Evolutionary conservation across 2,797 vertebrate genomes (phyloP), one percentile per base, ranked within the genome.

Genomic region (Esox masquinongy): DNA sequence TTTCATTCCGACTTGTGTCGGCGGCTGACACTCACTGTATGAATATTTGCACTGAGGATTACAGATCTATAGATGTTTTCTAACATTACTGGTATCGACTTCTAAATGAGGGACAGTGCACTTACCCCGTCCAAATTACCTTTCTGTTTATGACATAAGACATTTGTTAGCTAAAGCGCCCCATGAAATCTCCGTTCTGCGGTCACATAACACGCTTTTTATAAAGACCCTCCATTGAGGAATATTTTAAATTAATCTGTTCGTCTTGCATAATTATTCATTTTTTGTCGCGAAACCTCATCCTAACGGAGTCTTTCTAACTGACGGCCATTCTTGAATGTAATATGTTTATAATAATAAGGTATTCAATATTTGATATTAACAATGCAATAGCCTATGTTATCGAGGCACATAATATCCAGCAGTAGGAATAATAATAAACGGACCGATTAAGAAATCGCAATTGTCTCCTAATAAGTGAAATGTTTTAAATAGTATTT

Each of bases 61-160:
- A 79, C 75, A 17, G 67, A 75, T 77, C 75, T 81, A 11, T 73
- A 66, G 63, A 79, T 77, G 75, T 76, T 80, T 80, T 68, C 63
- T 61, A 14, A 24, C 11, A 47, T 24, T 73, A 71, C 53, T 66
- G 73, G 34, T 78, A 78, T 82, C 49, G 79, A 83, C 80, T 63
- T 78, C 24, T 74, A 19, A 22, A 71, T 70, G 73, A 78, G 73
- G 73, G 39, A 22, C 31, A 53, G 77, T 73, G 56, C 29, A 36
- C 72, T 22, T 80, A 61, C 19, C 29, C 47, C 50, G 43, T 77
- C 49, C 69, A 72, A 73, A 59, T 76, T 64, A 53, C 61, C 16
- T 76, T 75, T 64, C 66, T 67, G 59, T 72, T 66, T 71, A 34
- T 36, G 26, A 29, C 72, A 77, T 34, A 79, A 75, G 43, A 47